Evolutionary conservation across 1,140 invertebrate species (phyloP).

Genomic region (Sminthurinus signatus): DNA sequence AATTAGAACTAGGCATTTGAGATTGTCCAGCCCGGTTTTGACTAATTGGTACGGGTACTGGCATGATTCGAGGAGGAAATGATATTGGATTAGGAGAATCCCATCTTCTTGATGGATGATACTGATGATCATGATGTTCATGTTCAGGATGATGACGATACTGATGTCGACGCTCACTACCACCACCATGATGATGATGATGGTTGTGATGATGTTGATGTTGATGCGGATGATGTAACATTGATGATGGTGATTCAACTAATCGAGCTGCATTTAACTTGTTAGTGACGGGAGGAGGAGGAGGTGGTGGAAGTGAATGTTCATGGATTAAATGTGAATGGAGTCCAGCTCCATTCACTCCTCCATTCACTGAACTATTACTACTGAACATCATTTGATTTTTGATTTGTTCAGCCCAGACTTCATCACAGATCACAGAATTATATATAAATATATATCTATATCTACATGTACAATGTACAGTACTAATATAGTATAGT

Average conservation of each 20-base stretch:
- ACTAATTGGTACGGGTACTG: background rate
- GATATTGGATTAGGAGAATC: constrained; percentile 33
- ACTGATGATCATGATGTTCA: background rate
- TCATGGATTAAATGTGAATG: too few species aligned
- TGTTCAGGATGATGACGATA: constrained; percentile 22
- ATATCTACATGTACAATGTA: too few species aligned
- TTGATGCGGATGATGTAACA: too few species aligned
- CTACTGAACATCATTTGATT: constrained; percentile 16
- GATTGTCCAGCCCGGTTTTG: background rate
- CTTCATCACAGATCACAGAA: background rate
- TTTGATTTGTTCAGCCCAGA: too few species aligned
- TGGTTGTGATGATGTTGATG: too few species aligned
- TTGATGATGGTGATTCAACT: background rate
- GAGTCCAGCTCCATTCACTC: constrained; percentile 21
- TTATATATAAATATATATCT: too few species aligned
- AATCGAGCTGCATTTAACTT: too few species aligned
- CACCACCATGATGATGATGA: constrained; percentile 10
- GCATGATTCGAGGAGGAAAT: constrained; percentile 26
- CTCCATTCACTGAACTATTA: constrained; percentile 14
- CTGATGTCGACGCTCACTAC: too few species aligned
- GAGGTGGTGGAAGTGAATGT: too few species aligned
- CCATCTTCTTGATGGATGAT: constrained; percentile 21
- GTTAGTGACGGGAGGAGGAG: constrained; percentile 21
- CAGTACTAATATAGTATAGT: too few species aligned
- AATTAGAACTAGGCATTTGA: constrained; percentile 25